Conservation (phyloP, 23 tunicate genomes). For the Ciona savignyi region DNA sequence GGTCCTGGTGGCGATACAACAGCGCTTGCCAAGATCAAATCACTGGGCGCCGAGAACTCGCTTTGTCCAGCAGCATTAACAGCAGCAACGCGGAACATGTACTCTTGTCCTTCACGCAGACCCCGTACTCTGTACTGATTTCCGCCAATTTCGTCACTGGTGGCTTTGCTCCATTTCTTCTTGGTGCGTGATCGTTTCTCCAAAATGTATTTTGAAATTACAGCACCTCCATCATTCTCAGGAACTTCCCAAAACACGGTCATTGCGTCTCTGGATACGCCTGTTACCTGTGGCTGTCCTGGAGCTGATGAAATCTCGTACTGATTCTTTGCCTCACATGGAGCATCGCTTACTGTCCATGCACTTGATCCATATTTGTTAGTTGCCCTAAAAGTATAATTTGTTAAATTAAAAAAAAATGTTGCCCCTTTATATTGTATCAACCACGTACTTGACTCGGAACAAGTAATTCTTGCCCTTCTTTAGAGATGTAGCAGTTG, state of each 20-base stretch:
- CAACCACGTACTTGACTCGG: conserved; percentile 74
- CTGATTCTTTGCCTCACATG: conserved; percentile 62
- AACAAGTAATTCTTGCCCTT: conserved; percentile 84
- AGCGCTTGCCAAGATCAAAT: conserved; percentile 56
- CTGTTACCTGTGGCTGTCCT: conserved; percentile 40
- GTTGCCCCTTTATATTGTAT: too few species aligned
- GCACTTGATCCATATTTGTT: conserved; percentile 68
- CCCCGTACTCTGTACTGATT: conserved; percentile 80
- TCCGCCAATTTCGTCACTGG: conserved; percentile 47
- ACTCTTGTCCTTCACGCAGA: conserved; percentile 75
- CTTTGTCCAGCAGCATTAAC: conserved; percentile 86
- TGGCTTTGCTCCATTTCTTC: conserved; percentile 79
- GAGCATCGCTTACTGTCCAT: conserved; percentile 51
- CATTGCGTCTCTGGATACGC: conserved; percentile 65
- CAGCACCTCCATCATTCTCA: conserved; percentile 66
- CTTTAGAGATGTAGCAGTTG: conserved; percentile 54
- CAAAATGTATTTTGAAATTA: conserved; percentile 25
- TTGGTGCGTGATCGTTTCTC: conserved; percentile 72
- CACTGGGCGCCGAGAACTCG: conserved; percentile 47
- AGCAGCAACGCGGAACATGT: conserved; percentile 85
- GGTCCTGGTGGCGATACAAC: conserved; percentile 69
- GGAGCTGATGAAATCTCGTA: conserved; percentile 75
- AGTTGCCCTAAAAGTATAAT: too few species aligned
- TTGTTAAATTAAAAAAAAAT: too few species aligned
- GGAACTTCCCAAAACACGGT: conserved; percentile 67